Evolutionary conservation across 2,888 invertebrate genomes (phyloP), one percentile per base, ranked within the genome.

Genomic region (Sesia bembeciformis): DNA sequence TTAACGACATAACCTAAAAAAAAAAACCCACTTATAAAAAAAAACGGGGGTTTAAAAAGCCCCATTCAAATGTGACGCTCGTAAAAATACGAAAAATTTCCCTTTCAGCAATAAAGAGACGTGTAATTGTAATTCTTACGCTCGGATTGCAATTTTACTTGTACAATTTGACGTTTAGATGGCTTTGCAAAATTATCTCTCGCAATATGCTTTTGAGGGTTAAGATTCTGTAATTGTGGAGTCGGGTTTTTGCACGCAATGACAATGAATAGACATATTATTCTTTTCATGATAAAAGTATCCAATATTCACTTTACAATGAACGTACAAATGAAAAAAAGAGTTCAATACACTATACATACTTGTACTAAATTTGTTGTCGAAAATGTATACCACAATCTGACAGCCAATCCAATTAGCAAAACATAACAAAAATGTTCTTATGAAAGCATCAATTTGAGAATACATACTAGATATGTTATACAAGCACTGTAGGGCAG

Each of bases 1-100:
- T 84, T 84, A 84, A 87, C 79, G 84, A 78, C 74, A 76, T 79
- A 78, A 74, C 78, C 71, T 60, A 63, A n/a, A n/a, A n/a, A n/a
- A n/a, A n/a, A n/a, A 46, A 23, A 23, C 23, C 46, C 46, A 46
- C 8, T 4, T 46, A n/a, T 8, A 46, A 7, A 46, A 23, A 8
- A 23, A 8, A 46, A 64, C n/a, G n/a, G 67, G 74, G 71, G 64
- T 63, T 64, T 66, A 67, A 67, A 74, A 70, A 63, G 62, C 69
- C 74, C 75, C 71, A 78, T 84, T 81, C 79, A 76, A 75, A 79
- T 77, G 70, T 66, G 73, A 68, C 72, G 62, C 69, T 72, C 73
- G 73, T 83, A 79, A 84, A 74, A 76, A 72, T 73, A 74, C 72
- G 67, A 78, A 77, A 76, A 76, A 79, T 76, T 70, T 75, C 66